Evolutionary conservation across 2,888 invertebrate genomes (phyloP).

Genomic region (Heliconius hortense): DNA sequence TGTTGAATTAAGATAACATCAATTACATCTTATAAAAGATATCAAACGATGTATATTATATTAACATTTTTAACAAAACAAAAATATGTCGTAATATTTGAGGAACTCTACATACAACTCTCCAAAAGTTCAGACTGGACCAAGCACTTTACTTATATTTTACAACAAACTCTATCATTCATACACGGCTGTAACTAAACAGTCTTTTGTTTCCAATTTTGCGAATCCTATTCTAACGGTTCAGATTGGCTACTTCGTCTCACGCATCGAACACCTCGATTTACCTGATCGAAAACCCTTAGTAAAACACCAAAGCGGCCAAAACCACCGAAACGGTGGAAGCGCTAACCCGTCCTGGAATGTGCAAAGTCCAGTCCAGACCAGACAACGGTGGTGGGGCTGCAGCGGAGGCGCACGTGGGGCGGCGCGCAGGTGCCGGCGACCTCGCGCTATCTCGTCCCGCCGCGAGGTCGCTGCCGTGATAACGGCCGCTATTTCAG

Average conservation of each 20-base stretch:
- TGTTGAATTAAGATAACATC: constrained; percentile 24
- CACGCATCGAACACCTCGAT: background rate
- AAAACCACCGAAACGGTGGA: background rate
- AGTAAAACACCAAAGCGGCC: background rate
- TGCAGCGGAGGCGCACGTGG: constrained; percentile 37
- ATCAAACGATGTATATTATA: background rate
- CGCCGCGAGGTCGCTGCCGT: constrained; percentile 75
- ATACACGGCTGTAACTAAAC: background rate
- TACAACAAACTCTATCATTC: no score
- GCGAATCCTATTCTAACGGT: background rate
- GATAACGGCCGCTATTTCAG: constrained; percentile 79
- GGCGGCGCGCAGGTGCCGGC: constrained; percentile 71
- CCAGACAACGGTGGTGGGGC: constrained; percentile 39
- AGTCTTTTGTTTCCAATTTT: background rate
- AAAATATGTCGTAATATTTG: background rate
- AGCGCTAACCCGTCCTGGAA: constrained; percentile 38
- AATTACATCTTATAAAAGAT: background rate
- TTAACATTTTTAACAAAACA: background rate
- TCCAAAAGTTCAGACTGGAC: background rate
- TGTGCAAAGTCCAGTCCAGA: constrained; percentile 38
- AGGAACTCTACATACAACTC: background rate
- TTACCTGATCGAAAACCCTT: constrained; percentile 8
- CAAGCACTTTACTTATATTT: background rate
- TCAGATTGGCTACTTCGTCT: constrained; percentile 2
- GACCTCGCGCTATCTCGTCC: constrained; percentile 79